Percentiles rank a stretch among this genome's conserved stretches.
Conservation (phyloP, 2,888 invertebrate genomes). For the Hydrotaea cyrtoneurina region DNA sequence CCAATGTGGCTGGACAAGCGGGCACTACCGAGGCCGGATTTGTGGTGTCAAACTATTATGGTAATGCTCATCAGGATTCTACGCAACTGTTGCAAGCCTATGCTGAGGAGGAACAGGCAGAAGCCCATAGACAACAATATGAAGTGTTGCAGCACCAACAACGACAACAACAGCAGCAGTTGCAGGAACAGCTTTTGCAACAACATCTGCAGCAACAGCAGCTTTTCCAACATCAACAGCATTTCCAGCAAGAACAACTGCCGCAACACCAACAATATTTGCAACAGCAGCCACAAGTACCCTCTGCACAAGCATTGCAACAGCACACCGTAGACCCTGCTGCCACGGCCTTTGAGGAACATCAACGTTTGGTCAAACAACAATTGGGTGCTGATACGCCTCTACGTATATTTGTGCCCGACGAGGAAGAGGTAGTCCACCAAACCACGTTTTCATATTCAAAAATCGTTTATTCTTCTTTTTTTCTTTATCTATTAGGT, state of each 20-base stretch:
- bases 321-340: conserved; percentile 68
- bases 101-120: conserved; percentile 75
- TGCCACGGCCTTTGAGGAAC: conserved; percentile 76
- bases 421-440: conserved; percentile 77
- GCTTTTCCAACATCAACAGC: conserved; percentile 66
- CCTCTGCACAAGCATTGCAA: conserved; percentile 57
- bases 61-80: conserved; percentile 75
- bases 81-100: conserved; percentile 77
- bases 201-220: conserved; percentile 65
- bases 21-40: conserved; percentile 76
- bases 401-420: conserved; percentile 82
- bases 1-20: conserved; percentile 73
- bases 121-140: conserved; percentile 73
- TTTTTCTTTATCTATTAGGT: conserved; percentile 65
- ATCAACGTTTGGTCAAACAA: conserved; percentile 77
- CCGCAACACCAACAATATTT: conserved; percentile 68
- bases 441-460: not conserved
- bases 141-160: conserved; percentile 73
- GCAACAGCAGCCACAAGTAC: conserved; percentile 72
- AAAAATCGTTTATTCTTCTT: not conserved
- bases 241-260: conserved; percentile 67
- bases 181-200: conserved; percentile 69
- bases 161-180: conserved; percentile 74
- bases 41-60: conserved; percentile 79
- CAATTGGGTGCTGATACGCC: conserved; percentile 78